Evolutionary conservation across 2,888 invertebrate genomes (phyloP), one percentile per base, ranked within the genome.

Genomic region (Tanytarsus gracilentus): DNA sequence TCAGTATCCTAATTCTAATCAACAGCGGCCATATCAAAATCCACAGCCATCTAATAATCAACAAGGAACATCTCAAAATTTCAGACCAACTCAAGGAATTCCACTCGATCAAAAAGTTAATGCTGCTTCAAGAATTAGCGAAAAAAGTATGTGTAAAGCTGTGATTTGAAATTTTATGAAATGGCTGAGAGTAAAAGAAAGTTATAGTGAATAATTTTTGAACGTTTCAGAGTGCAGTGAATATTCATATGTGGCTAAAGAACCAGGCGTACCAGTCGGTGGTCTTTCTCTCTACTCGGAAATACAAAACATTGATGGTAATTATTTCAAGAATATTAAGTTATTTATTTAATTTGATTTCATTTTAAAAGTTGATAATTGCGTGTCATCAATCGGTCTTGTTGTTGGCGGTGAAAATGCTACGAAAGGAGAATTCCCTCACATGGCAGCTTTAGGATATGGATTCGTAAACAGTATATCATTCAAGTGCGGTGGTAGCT

Each of bases 401-500:
- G 27, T 58, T 27, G 25, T 58, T 14, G 56, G 56, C 16, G 56
- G 56, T 1, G 29, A 18, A 14, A 27, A 44, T n/a, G 44, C 56
- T 8, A 39, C 26, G 5, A n/a, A 25, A 7, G 44, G 44, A 2
- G 56, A 1, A 72, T 44, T 58, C 26, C 56, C 56, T 1, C 56
- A 58, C 21, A 58, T 58, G 56, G 68, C 70, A 1, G 74, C 72
- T 8, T 44, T 73, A 48, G 73, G 73, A 16, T 73, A 73, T 72
- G 68, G 68, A 50, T 51, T 51, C 2, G 48, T 61, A 11, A 65
- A 63, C 1, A 64, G 66, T 18, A 65, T 70, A 4, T 68, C 68
- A 61, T 73, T 70, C 69, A 69, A 68, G 9, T 73, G 74, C 63
- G 74, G 71, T 3, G 71, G 71, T 1, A 72, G 78, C 1, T 66